Percentiles rank a stretch among this genome's conserved stretches.
Conservation (phyloP, 2,113 vertebrate genomes). For the Esox niger region DNA sequence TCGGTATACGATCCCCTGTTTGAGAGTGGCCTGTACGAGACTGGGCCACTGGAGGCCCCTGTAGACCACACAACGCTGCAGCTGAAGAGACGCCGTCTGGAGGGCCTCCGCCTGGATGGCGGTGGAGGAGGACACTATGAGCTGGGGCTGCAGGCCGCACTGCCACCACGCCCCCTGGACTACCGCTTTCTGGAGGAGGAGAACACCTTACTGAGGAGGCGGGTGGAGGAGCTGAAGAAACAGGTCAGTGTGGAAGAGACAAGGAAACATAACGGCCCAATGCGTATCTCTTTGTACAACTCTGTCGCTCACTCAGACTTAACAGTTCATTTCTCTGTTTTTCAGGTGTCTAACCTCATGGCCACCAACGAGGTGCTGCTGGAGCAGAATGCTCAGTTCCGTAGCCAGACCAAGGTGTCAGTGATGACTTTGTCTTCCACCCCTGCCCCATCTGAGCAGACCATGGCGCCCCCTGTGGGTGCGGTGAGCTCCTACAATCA, state of each 20-base stretch:
- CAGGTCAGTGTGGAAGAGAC: constrained; percentile 60
- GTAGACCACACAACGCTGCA: constrained; percentile 84
- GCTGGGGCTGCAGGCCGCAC: constrained; percentile 80
- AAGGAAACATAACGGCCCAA: too few relatives aligned
- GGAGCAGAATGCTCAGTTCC: constrained; percentile 96
- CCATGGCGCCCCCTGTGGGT: constrained; percentile 83
- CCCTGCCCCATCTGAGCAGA: constrained; percentile 85
- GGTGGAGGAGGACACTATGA: constrained; percentile 84
- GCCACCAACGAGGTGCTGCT: constrained; percentile 95
- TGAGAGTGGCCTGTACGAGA: constrained; percentile 81
- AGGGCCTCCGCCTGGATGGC: constrained; percentile 72
- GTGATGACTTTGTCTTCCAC: constrained; percentile 85
- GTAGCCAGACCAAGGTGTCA: constrained; percentile 90
- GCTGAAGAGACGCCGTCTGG: constrained; percentile 85
- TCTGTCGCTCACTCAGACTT: neutral
- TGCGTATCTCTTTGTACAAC: neutral
- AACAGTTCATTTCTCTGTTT: constrained; percentile 13
- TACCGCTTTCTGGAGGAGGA: constrained; percentile 93
- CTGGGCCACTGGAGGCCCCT: constrained; percentile 79
- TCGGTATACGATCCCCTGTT: constrained; percentile 74
- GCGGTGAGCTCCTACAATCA: constrained; percentile 94
- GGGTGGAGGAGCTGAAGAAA: constrained; percentile 95
- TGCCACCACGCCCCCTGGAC: constrained; percentile 78
- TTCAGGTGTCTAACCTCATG: constrained; percentile 87
- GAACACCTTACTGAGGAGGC: constrained; percentile 87